These are phyloP conservation scores for Sus scrofa DNA, from an alignment of 2,113 vertebrate genomes.

Conservation along the genomic window T2T-Sscrofa CM000821.6:7767001-7767500, in stretches of 20 bases:
- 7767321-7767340: conserved; percentile 36
- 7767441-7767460: neutral
- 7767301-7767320: neutral
- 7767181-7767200: neutral
- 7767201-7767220: neutral
- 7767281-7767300: neutral
- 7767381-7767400: neutral
- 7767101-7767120: neutral
- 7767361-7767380: neutral
- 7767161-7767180: too few relatives aligned
- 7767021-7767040: neutral
- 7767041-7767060: neutral
- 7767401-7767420: conserved; percentile 42
- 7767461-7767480: neutral
- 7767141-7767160: neutral
- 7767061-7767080: neutral
- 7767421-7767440: neutral
- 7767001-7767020: neutral
- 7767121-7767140: neutral
- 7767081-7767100: neutral
- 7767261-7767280: neutral
- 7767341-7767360: conserved; percentile 32
- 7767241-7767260: neutral
- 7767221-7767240: neutral
- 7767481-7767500: neutral